Evolutionary conservation across 2,113 vertebrate genomes (phyloP), one percentile per base, ranked within the genome.

Genomic region (Gymnobelideus leadbeateri): DNA sequence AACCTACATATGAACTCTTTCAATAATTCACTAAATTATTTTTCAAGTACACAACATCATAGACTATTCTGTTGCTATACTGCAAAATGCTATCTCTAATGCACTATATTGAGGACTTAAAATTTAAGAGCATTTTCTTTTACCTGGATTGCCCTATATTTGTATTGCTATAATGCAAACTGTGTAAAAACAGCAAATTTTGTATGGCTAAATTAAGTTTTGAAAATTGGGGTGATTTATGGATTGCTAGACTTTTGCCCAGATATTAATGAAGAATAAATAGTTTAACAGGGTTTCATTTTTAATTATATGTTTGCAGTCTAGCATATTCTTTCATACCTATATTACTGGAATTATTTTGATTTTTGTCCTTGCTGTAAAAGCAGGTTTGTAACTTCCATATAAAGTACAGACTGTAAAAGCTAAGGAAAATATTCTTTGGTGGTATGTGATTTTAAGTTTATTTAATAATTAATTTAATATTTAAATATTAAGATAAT

Each of bases 21-120:
- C 90, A 51, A 46, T 92, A 91, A 89, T 97, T 97, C 6, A 68
- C 49, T 89, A 91, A 89, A 51, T 47, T 90, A 91, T 77, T 93
- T 95, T 93, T 96, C 31, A 84, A 31, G 5, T 7, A 52, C 96
- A 96, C 55, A 94, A 4, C 3, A 92, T 93, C 26, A 91, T 95
- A 91, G 95, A 0, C 21, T 23, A 96, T 49, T 5, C 51, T 11
- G 50, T 95, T 24, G 21, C 47, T 93, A 2, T 96, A 51, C 26
- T 11, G 7, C 1, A 12, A 94, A 94, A 93, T 77, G 0, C 54
- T 91, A 91, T 0, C 26, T 68, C 14, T 68, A 53, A 53, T 8
- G 16, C 7, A 2, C 16, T 84, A 43, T 19, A n/a, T 23, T 21
- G n/a, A 43, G 6, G 2, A 68, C 37, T 68, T 68, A 68, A 68